A percentile compares a stretch with the other conserved stretches of the same genome.
Evolutionary conservation across 2,113 vertebrate genomes (phyloP).

Genomic region (Ciconia stormi): DNA sequence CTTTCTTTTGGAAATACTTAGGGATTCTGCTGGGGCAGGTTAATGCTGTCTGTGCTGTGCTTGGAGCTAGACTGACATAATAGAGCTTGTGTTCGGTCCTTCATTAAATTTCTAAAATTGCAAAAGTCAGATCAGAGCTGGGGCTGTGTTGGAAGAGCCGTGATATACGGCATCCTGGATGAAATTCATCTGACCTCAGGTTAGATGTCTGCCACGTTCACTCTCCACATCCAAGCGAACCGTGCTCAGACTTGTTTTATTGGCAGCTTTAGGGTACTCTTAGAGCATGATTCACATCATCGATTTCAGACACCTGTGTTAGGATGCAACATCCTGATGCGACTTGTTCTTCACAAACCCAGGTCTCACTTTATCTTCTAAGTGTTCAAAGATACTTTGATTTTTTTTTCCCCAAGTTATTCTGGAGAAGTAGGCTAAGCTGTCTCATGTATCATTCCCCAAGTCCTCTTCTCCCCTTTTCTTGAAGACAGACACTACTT

Average conservation of each 20-base stretch:
- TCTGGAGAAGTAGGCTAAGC: neutral
- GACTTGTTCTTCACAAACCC: neutral
- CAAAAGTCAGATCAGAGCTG: neutral
- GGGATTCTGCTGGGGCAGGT: neutral
- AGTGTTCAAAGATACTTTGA: neutral
- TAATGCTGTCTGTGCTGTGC: neutral
- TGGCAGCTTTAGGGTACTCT: neutral
- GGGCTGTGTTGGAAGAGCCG: neutral
- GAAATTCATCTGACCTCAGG: neutral
- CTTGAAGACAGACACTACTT: neutral
- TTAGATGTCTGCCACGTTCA: neutral
- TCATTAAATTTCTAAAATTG: neutral
- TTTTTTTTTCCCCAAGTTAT: neutral
- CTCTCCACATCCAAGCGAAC: neutral
- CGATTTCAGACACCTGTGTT: neutral
- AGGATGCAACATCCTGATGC: neutral
- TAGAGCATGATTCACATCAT: neutral
- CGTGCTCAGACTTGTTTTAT: neutral
- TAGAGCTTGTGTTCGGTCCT: neutral
- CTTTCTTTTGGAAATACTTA: neutral
- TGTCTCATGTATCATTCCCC: neutral
- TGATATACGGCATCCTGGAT: neutral
- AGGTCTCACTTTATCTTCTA: neutral
- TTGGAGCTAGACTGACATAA: neutral
- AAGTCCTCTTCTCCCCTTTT: neutral